A percentile compares a stretch with the other conserved stretches of the same genome.
Evolutionary conservation across 1,140 invertebrate species (phyloP).

Genomic region (Lucilia cuprina): DNA sequence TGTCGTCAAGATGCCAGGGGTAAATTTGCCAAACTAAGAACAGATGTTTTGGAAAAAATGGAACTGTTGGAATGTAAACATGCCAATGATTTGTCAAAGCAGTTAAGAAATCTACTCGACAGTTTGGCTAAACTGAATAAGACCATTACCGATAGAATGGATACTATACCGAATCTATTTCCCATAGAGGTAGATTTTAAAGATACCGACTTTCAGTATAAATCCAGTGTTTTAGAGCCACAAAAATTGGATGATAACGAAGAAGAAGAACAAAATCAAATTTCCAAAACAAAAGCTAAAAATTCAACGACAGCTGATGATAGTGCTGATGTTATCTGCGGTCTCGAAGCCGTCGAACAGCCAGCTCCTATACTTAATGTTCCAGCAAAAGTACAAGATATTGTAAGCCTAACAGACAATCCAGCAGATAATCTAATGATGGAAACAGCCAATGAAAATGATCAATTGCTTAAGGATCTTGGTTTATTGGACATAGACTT

Average conservation of each 20-base stretch:
- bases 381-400: conserved; percentile 28
- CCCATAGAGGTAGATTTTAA: conserved; percentile 96
- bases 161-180: conserved; percentile 78
- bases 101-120: conserved; percentile 80
- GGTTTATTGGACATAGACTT: conserved; percentile 55
- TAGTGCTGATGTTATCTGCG: conserved; percentile 47
- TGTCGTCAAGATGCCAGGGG: conserved; percentile 93
- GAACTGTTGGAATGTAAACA: conserved; percentile 98
- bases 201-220: conserved; percentile 89
- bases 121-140: conserved; percentile 81
- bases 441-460: conserved; percentile 41
- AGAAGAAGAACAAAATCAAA: conserved; percentile 57
- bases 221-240: conserved; percentile 69
- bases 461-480: conserved; percentile 53
- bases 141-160: conserved; percentile 72
- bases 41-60: conserved; percentile 95
- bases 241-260: conserved; percentile 64
- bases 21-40: conserved; percentile 89
- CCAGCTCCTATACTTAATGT: conserved; percentile 54
- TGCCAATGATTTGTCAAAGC: conserved; percentile 90
- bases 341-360: conserved; percentile 52
- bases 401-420: conserved; percentile 18
- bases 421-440: neutral
- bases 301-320: conserved; percentile 20
- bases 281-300: neutral